Evolutionary conservation across 2,888 invertebrate species (phyloP), one percentile per base, ranked within the genome.

Genomic region (Globia sparganii): DNA sequence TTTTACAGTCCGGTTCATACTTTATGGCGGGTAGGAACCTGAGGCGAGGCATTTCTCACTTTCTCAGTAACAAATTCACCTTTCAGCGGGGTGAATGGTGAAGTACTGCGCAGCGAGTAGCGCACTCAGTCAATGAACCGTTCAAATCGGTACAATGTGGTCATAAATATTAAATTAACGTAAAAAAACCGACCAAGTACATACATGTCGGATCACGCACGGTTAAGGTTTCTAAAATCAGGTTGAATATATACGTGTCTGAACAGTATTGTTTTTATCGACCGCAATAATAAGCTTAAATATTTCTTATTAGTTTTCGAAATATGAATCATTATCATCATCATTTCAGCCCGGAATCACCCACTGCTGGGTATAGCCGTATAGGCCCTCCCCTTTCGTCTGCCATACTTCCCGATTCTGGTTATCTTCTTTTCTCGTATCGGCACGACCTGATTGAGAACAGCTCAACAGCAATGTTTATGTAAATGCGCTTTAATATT

Each of bases 271-370:
- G 11, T 65, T 65, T 21, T 28, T 21, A 65, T 21, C 3, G 28
- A 28, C 21, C 6, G 6, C 11, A 65, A 28, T 40, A 28, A n/a
- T 56, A 56, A n/a, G 5, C 5, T 56, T n/a, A 4, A n/a, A n/a
- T 37, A 37, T 64, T 37, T n/a, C 0, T 9, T 4, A 37, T 43
- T 21, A 46, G 13, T 43, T 43, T 31, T 46, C 8, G 2, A 8
- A 31, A 46, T 15, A 31, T 0, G 0, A 1, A 31, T 43, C 4
- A 0, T n/a, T n/a, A n/a, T n/a, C n/a, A n/a, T n/a, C n/a, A n/a
- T n/a, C n/a, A n/a, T n/a, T n/a, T n/a, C n/a, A n/a, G n/a, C n/a
- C n/a, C n/a, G n/a, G n/a, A n/a, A n/a, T n/a, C n/a, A n/a, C n/a
- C n/a, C n/a, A n/a, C n/a, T n/a, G n/a, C n/a, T n/a, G n/a, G n/a